Evolutionary conservation across 2,797 vertebrate species (phyloP).

Genomic region (Chanos chanos): DNA sequence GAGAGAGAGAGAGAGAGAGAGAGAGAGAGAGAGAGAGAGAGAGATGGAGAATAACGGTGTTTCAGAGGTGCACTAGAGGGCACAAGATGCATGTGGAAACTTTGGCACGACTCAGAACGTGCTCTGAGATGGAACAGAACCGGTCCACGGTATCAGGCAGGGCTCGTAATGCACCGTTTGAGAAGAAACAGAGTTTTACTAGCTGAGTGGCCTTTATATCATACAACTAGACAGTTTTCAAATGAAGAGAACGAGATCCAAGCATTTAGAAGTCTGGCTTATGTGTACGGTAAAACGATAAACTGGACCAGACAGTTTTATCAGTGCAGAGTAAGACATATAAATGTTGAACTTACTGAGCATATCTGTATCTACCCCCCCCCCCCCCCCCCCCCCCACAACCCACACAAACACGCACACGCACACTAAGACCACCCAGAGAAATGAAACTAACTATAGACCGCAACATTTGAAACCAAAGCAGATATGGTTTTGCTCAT

Average conservation of each 20-base stretch:
- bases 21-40: background rate
- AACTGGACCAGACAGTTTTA: background rate
- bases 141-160: background rate
- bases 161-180: background rate
- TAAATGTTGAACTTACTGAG: no score
- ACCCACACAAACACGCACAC: no score
- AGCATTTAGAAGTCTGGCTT: background rate
- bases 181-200: conserved; percentile 15
- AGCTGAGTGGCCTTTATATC: background rate
- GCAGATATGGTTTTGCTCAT: no score
- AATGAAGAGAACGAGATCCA: conserved; percentile 10
- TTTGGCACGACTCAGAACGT: background rate
- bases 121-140: background rate
- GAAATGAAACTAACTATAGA: no score
- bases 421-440: no score
- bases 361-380: no score
- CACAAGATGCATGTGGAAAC: conserved; percentile 67
- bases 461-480: no score
- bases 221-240: conserved; percentile 7
- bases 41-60: background rate
- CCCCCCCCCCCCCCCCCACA: no score
- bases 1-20: background rate
- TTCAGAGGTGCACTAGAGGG: conserved; percentile 71
- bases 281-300: background rate
- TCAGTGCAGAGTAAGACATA: no score